Evolutionary conservation across 1,140 invertebrate species (phyloP), one percentile per base, ranked within the genome.

Genomic region (Spodoptera litura): DNA sequence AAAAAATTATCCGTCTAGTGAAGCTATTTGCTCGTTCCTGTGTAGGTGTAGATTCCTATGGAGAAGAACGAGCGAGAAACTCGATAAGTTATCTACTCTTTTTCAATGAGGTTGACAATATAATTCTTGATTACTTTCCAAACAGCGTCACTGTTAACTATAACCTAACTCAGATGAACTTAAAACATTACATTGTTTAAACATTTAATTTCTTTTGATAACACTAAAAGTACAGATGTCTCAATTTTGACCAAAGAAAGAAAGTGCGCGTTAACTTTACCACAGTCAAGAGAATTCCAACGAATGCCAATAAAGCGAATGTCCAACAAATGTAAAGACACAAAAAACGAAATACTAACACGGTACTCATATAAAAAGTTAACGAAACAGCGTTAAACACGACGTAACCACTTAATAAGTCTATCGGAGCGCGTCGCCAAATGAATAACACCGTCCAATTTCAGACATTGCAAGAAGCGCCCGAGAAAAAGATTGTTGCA

Each of bases 401-500:
- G 77, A 83, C 61, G 78, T 87, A 87, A 87, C 79, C 84, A 83
- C 81, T 86, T 86, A 88, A 85, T 88, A 86, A 81, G 81, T 78
- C 51, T 80, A 84, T 80, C 72, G 79, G 74, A 80, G 49, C 77
- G 55, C 76, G 79, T 78, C 52, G 73, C 73, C 35, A 79, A 82
- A 86, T 82, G 83, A 83, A 87, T 87, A 83, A 88, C 83, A 82
- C 74, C 80, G 68, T 82, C 84, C 82, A 87, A 90, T 89, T 91
- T 86, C 81, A 80, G 72, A 15, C 61, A 68, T 56, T 64, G 81
- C 85, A 86, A 86, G 83, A 80, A 84, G 71, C 64, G 79, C 31
- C 82, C 81, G 52, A 85, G 87, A 85, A 92, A 89, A 89, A 87
- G 85, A 90, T 88, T 88, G 85, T 85, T 90, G 87, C 86, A 88